Evolutionary conservation across 1,140 invertebrate species (phyloP), one percentile per base, ranked within the genome.

Genomic region (Campoletis sonorensis): DNA sequence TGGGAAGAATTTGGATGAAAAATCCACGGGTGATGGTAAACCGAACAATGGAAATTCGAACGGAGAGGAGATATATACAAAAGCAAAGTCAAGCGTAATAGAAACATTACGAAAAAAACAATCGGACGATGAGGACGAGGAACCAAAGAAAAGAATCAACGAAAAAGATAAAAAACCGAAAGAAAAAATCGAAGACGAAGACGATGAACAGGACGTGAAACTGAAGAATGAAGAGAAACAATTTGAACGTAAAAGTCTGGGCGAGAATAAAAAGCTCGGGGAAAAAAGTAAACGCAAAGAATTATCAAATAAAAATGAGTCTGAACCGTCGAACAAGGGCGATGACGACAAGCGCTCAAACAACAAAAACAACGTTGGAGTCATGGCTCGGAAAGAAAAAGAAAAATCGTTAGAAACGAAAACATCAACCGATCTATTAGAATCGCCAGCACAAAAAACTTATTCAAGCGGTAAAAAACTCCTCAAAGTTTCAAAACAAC

Each of bases 41-140:
- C 18, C 1, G 54, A 58, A n/a, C 40, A 45, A 54, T 54, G 13
- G 54, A n/a, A 58, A n/a, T 58, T 4, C 16, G 54, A 58, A 58
- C 54, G 18, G 21, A n/a, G 54, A 58, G 1, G 54, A 58, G 10
- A 58, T 27, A 64, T 4, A 64, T 5, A 4, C 61, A 27, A 23
- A 64, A 64, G 10, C n/a, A 27, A 64, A 64, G 1, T 64, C 61
- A 4, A 64, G 27, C 15, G 61, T 21, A 10, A 23, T 0, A 4
- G 61, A 64, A 5, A 64, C 13, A 49, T n/a, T 8, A 21, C 40
- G n/a, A 49, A 51, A 79, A 79, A 13, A 26, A 68, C 15, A 71
- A 64, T 54, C 81, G 67, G 1, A 80, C 70, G 1, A 82, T 76
- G n/a, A 82, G 80, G 26, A 73, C 7, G 40, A 67, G 45, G 30